Evolutionary conservation across 2,888 invertebrate genomes (phyloP).

Genomic region (Deilephila elpenor): DNA sequence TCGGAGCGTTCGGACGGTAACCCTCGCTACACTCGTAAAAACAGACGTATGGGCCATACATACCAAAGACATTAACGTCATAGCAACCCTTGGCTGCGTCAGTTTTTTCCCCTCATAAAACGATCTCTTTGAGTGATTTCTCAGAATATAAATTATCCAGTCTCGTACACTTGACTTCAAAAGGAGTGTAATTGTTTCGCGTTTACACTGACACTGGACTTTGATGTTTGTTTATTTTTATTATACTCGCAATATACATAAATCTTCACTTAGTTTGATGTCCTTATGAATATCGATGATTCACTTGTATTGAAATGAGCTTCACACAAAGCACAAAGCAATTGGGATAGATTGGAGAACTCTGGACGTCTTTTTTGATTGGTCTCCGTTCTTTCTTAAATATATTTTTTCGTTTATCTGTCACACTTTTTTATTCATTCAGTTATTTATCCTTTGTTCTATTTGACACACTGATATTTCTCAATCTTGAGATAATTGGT

Average conservation of each 20-base stretch:
- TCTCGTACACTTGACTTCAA: constrained; percentile 66
- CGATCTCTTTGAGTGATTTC: constrained; percentile 73
- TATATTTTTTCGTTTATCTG: neutral
- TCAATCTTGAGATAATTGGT: too few species aligned
- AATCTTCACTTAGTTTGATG: constrained; percentile 11
- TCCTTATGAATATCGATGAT: neutral
- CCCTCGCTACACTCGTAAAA: constrained; percentile 34
- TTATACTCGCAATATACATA: constrained; percentile 6
- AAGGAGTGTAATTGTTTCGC: constrained; percentile 58
- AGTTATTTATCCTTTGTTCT: too few species aligned
- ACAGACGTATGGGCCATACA: constrained; percentile 54
- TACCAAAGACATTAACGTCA: constrained; percentile 70
- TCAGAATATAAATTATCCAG: constrained; percentile 66
- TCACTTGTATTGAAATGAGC: neutral
- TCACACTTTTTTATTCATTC: too few species aligned
- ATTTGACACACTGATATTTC: too few species aligned
- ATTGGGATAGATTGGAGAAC: neutral
- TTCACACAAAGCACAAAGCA: neutral
- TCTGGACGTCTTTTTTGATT: neutral
- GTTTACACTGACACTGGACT: constrained; percentile 18
- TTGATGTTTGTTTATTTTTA: constrained; percentile 26
- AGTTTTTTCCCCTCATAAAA: constrained; percentile 65
- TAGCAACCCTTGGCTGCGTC: constrained; percentile 42
- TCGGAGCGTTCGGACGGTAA: constrained; percentile 11
- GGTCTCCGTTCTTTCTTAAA: neutral